Conservation (phyloP, 2,797 vertebrate genomes). For the Galaxias olidus region DNA sequence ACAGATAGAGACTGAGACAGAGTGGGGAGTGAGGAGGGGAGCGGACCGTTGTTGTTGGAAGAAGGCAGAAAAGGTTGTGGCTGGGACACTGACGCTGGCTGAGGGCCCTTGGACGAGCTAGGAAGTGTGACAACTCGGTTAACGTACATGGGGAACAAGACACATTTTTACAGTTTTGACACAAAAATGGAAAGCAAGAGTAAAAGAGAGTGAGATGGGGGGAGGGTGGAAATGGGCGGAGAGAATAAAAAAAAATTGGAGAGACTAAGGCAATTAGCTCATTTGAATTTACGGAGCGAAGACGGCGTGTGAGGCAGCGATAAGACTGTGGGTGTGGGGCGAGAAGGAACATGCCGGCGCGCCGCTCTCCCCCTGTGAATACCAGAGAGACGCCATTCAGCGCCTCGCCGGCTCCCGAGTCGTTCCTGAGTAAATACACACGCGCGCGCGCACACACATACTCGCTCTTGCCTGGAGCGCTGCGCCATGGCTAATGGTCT, state of each 20-base stretch:
- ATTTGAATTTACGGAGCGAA: slow-evolving; percentile 62
- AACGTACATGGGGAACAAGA: slow-evolving; percentile 10
- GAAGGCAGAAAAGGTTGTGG: not conserved
- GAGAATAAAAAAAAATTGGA: not conserved
- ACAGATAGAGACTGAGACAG: slow-evolving; percentile 10
- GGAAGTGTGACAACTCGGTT: too few species aligned
- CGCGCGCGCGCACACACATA: slow-evolving; percentile 13
- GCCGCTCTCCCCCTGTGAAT: slow-evolving; percentile 56
- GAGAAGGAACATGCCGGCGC: slow-evolving; percentile 46
- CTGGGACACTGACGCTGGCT: too few species aligned
- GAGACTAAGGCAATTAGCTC: slow-evolving; percentile 59
- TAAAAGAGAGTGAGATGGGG: slow-evolving; percentile 36
- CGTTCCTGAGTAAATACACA: slow-evolving; percentile 42
- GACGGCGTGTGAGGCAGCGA: slow-evolving; percentile 65
- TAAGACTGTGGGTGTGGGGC: slow-evolving; percentile 57
- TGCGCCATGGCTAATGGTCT: slow-evolving; percentile 63
- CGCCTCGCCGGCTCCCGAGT: slow-evolving; percentile 53
- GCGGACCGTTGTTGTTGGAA: too few species aligned
- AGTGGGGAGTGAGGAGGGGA: slow-evolving; percentile 21
- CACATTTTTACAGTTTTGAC: slow-evolving; percentile 14
- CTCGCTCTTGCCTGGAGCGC: slow-evolving; percentile 39
- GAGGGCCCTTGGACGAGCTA: too few species aligned
- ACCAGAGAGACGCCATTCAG: slow-evolving; percentile 54
- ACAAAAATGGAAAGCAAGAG: slow-evolving; percentile 18
- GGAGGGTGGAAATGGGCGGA: slow-evolving; percentile 39